These are phyloP conservation scores for Drosophila colorata DNA, from an alignment of 2,888 invertebrate species.

Conservation along the genomic window DNA sequence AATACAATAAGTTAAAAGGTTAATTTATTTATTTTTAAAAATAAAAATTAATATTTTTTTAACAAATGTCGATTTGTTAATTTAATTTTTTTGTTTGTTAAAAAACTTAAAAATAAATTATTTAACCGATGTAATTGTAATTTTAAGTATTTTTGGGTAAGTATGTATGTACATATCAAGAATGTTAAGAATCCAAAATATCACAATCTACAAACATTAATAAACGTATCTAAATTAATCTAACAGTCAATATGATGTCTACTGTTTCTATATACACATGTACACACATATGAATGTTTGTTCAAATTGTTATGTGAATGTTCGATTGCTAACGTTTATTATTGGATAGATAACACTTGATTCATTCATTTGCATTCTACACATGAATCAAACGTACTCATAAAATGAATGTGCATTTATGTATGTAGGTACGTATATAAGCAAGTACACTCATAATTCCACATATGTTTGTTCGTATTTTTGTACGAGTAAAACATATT, in stretches of 20 bases:
- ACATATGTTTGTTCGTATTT: not conserved
- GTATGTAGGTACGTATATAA: slow-evolving; percentile 10
- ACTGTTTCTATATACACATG: not conserved
- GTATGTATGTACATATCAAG: not conserved
- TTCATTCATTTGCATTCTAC: slow-evolving; percentile 37
- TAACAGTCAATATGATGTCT: too few species aligned
- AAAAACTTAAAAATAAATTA: too few species aligned
- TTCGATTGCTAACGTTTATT: slow-evolving; percentile 9
- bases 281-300: not conserved
- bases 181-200: too few species aligned
- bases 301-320: slow-evolving; percentile 1
- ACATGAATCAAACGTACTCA: slow-evolving; percentile 34
- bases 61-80: too few species aligned
- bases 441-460: not conserved
- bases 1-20: too few species aligned
- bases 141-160: not conserved
- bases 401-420: slow-evolving; percentile 16
- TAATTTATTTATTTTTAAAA: not conserved
- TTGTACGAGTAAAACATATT: slow-evolving; percentile 6
- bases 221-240: not conserved
- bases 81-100: too few species aligned
- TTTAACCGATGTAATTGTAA: not conserved
- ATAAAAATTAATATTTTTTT: too few species aligned
- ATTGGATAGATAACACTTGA: slow-evolving; percentile 25
- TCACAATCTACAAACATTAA: not conserved